phyloP scores from a whole-genome alignment of 2,113 vertebrate genomes.

The Meles meles region DNA sequence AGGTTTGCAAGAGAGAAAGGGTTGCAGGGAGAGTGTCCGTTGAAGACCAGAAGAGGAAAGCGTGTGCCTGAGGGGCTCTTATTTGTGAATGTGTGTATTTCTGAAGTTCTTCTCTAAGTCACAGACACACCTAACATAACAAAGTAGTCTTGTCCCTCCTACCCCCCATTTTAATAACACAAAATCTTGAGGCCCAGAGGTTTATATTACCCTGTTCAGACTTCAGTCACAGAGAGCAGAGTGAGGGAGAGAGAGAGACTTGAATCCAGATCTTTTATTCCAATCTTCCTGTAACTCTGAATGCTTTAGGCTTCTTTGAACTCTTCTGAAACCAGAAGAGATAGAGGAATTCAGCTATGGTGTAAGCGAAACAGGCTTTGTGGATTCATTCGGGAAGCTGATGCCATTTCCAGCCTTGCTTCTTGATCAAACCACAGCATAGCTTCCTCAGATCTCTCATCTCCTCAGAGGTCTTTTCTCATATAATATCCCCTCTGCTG shows the following conservation, averaged over 20 bases:
- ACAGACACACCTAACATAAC: background rate
- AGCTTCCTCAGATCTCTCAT: background rate
- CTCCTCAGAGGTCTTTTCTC: background rate
- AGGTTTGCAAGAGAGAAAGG: background rate
- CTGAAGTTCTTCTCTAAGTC: background rate
- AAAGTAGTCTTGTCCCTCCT: background rate
- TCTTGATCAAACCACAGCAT: background rate
- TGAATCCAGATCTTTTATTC: background rate
- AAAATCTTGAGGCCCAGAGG: background rate
- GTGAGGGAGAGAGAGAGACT: background rate
- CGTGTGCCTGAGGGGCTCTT: background rate
- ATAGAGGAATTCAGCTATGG: background rate
- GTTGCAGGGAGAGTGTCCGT: background rate
- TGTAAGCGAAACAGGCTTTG: background rate
- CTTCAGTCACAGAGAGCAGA: background rate
- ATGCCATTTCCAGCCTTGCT: background rate
- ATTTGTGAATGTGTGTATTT: background rate
- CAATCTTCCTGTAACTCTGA: background rate
- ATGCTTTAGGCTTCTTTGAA: background rate
- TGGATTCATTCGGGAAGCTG: background rate
- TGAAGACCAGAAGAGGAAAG: background rate
- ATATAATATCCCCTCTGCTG: background rate
- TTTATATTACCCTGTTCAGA: background rate
- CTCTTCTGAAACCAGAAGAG: background rate
- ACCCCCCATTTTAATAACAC: background rate